Percentiles rank a stretch among this genome's conserved stretches.
These are phyloP conservation scores for Nothura maculosa DNA, from an alignment of 2,797 vertebrate species.

Conservation along the genomic window DNA sequence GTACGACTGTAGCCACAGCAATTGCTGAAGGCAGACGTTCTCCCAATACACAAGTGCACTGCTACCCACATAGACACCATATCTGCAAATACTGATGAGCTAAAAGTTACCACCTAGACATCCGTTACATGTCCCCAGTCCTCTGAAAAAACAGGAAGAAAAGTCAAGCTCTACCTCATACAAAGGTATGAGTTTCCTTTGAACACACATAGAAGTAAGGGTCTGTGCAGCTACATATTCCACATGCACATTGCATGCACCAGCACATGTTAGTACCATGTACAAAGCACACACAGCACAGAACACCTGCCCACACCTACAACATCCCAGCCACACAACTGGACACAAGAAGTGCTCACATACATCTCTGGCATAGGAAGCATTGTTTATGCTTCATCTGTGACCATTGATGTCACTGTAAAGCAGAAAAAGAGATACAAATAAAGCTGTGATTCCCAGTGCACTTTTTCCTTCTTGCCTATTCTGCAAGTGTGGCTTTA, in stretches of 20 bases:
- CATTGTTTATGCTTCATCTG: constrained; percentile 5
- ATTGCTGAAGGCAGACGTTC: not conserved
- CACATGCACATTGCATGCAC: not conserved
- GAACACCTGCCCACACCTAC: not conserved
- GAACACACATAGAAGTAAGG: not conserved
- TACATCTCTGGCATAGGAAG: not conserved
- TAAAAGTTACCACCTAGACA: not conserved
- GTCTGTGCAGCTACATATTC: not conserved
- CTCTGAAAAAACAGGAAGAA: not conserved
- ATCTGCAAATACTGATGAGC: not conserved
- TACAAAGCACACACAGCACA: not conserved
- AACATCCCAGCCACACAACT: not conserved
- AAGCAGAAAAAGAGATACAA: constrained; percentile 22
- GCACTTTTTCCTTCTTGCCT: not conserved
- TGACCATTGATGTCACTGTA: not conserved
- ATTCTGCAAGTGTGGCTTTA: not conserved
- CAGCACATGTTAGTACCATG: not conserved
- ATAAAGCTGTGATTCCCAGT: not conserved
- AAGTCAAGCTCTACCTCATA: not conserved
- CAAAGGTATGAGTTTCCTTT: not conserved
- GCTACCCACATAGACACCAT: not conserved
- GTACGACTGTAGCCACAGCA: not conserved
- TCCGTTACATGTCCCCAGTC: not conserved
- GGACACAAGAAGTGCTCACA: not conserved
- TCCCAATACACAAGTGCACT: not conserved